These are phyloP conservation scores for Cloeon dipterum DNA, from an alignment of 2,888 invertebrate species.

Conservation along the genomic window DNA sequence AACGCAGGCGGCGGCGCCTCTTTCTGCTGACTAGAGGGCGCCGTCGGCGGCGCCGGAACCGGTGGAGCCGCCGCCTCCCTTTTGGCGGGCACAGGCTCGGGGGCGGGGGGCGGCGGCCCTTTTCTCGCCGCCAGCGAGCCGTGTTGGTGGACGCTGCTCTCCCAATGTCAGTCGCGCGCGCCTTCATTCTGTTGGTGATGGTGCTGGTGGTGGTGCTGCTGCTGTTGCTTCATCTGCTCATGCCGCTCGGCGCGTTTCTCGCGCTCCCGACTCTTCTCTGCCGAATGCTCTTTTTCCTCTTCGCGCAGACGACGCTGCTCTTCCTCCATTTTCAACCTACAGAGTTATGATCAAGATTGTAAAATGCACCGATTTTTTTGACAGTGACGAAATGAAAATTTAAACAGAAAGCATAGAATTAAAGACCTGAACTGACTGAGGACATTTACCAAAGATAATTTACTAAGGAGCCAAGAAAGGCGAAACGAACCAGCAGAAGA, in stretches of 20 bases:
- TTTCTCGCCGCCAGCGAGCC: constrained; percentile 7
- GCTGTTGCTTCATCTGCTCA: too few species aligned
- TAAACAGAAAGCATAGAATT: too few species aligned
- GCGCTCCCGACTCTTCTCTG: constrained; percentile 21
- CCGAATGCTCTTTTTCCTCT: constrained; percentile 20
- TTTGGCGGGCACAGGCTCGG: constrained; percentile 38
- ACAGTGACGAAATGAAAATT: too few species aligned
- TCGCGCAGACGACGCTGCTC: constrained; percentile 25
- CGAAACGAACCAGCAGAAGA: too few species aligned
- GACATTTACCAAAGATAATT: too few species aligned
- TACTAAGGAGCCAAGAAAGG: too few species aligned
- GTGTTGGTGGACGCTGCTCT: constrained; percentile 1
- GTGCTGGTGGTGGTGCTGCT: too few species aligned
- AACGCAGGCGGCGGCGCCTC: constrained; percentile 13
- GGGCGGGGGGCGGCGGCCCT: constrained; percentile 15
- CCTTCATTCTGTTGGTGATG: constrained; percentile 8
- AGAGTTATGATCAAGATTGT: too few species aligned
- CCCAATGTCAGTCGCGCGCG: constrained; percentile 5
- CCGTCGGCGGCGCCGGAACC: constrained; percentile 14
- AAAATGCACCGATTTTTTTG: too few species aligned
- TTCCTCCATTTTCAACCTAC: constrained; percentile 41
- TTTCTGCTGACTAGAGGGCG: constrained; percentile 13
- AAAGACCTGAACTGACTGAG: too few species aligned
- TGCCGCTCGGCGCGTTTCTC: constrained; percentile 22
- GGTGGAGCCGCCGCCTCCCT: constrained; percentile 20